phyloP scores from a whole-genome alignment of 2,797 vertebrate species.

The Paratrypauchen microcephalus region DNA sequence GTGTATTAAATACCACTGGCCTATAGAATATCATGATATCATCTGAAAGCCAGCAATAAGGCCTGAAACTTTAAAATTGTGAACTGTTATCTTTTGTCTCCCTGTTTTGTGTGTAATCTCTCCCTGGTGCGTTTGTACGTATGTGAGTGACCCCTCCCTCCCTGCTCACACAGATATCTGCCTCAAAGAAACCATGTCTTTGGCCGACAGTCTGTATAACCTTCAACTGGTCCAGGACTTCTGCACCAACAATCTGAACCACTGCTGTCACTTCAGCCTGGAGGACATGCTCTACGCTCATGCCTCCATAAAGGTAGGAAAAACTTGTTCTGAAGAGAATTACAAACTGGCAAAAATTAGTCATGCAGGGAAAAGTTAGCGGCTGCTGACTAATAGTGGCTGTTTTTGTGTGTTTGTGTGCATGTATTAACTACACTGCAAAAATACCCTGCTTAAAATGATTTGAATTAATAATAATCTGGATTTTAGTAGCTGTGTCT shows the following conservation, averaged over 20 bases:
- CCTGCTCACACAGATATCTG: slow-evolving; percentile 85
- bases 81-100: slow-evolving; percentile 63
- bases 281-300: slow-evolving; percentile 98
- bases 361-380: slow-evolving; percentile 59
- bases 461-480: neutral
- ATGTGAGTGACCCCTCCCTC: slow-evolving; percentile 52
- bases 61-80: slow-evolving; percentile 4
- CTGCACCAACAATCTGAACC: slow-evolving; percentile 92
- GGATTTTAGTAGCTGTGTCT: neutral
- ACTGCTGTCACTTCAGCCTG: slow-evolving; percentile 95
- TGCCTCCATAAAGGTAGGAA: slow-evolving; percentile 89
- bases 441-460: neutral
- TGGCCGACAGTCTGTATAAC: slow-evolving; percentile 97
- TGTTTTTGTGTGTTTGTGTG: neutral
- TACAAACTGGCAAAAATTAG: slow-evolving; percentile 62
- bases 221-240: slow-evolving; percentile 95
- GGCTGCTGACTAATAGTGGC: slow-evolving; percentile 9
- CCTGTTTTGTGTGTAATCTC: slow-evolving; percentile 46
- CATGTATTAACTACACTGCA: neutral
- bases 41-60: too few relatives aligned
- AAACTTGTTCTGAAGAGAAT: slow-evolving; percentile 8
- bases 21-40: too few relatives aligned
- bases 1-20: too few relatives aligned
- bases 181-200: slow-evolving; percentile 95
- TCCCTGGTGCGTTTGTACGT: slow-evolving; percentile 21